Conservation (phyloP, 2,113 vertebrate genomes). For the Coturnix japonica region DNA sequence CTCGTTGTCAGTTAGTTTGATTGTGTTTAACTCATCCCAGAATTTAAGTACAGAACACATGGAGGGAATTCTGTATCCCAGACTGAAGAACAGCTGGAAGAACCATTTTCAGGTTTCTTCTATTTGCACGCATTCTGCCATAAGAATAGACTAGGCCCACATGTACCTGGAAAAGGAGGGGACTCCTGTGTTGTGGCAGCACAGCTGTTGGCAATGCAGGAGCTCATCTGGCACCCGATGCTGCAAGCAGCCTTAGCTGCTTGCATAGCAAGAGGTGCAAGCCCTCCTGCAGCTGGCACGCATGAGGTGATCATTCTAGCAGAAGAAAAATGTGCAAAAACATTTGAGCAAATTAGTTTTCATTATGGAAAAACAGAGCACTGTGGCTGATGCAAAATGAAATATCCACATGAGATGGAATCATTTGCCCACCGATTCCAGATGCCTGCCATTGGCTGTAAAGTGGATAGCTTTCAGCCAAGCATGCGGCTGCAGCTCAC, state of each 20-base stretch:
- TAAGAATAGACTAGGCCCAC: not conserved
- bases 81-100: not conserved
- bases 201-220: not conserved
- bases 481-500: conserved; percentile 7
- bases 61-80: not conserved
- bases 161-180: not conserved
- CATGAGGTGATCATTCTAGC: not conserved
- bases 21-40: not conserved
- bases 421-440: not conserved
- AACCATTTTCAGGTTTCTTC: not conserved
- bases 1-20: not conserved
- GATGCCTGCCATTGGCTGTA: not conserved
- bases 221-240: not conserved
- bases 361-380: not conserved
- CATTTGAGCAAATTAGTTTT: conserved; percentile 15
- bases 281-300: not conserved
- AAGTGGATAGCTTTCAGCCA: not conserved
- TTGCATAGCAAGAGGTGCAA: not conserved
- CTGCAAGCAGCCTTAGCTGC: not conserved
- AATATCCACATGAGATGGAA: conserved; percentile 14
- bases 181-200: not conserved
- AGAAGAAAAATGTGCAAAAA: conserved; percentile 24
- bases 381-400: not conserved
- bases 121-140: not conserved
- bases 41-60: not conserved